phyloP scores from a whole-genome alignment of 1,140 invertebrate genomes.

The Nixonia krombeini region DNA sequence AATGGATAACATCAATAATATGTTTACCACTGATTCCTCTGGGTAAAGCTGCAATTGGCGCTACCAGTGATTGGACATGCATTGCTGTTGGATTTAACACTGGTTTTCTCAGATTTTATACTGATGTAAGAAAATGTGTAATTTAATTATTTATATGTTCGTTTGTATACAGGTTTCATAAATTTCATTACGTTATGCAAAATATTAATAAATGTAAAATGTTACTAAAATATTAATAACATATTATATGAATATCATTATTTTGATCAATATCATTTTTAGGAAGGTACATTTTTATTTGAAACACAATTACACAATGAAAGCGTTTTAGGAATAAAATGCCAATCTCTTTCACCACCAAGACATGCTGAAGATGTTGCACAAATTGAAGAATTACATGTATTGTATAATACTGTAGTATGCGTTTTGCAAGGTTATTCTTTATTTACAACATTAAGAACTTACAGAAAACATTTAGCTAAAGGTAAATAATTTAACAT shows the following conservation, averaged over 20 bases:
- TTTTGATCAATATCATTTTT: slow-evolving; percentile 15
- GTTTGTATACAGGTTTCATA: slow-evolving; percentile 2
- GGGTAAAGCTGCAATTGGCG: slow-evolving; percentile 76
- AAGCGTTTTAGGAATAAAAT: slow-evolving; percentile 84
- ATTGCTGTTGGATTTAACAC: slow-evolving; percentile 88
- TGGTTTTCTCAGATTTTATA: slow-evolving; percentile 90
- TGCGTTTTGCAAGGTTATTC: slow-evolving; percentile 88
- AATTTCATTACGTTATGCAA: neutral
- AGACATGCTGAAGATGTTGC: slow-evolving; percentile 74
- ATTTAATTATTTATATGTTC: neutral
- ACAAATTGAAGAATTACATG: slow-evolving; percentile 85
- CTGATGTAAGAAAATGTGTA: slow-evolving; percentile 75
- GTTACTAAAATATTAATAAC: slow-evolving; percentile 20
- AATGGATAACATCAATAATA: slow-evolving; percentile 73
- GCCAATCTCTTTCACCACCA: slow-evolving; percentile 81
- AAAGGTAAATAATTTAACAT: slow-evolving; percentile 74
- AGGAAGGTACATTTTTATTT: slow-evolving; percentile 85
- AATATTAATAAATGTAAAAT: neutral
- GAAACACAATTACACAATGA: slow-evolving; percentile 90
- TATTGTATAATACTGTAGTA: slow-evolving; percentile 82
- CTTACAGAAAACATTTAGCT: slow-evolving; percentile 85
- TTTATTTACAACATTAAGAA: slow-evolving; percentile 85
- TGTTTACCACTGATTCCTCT: slow-evolving; percentile 79
- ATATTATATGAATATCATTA: neutral
- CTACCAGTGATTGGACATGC: slow-evolving; percentile 93